Base-by-base conservation (phyloP, 2,888 invertebrate species). In the Anarsia innoxiella region DNA sequence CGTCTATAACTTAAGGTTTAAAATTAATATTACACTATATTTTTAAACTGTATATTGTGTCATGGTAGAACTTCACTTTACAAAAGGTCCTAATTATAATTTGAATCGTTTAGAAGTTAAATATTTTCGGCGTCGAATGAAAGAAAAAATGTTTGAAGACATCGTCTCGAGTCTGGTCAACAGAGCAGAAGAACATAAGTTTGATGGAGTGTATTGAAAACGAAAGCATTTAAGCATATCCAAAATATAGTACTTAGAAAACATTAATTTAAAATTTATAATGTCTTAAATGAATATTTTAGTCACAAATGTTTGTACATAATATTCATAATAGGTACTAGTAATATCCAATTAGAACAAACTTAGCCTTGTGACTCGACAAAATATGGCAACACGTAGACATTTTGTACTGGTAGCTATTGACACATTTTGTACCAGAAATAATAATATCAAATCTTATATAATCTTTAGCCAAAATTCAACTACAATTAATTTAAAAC, bases 71-170 rank as follows among this genome's bases (percentile, higher is more conserved):
- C 56, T 53, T 52, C 51, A 54, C 60, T 57, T 64, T 70, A 68
- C 67, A 74, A 77, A 76, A 57, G 64, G 55, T 58, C 68, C 80
- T 79, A 83, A 83, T 83, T 83, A 80, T 80, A 80, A 80, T 80
- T 75, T 77, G 73, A 80, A 82, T 71, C 77, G 80, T 76, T 80
- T 80, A 77, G 57, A 60, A 75, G 73, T 69, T 69, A 77, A 80
- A 82, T 80, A 80, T 80, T 82, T 78, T 82, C 74, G 75, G 71
- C 65, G 70, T 75, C 65, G 68, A 74, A 76, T 69, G 74, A 71
- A 69, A 60, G 72, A 71, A 61, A 77, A 76, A 75, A 68, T 66
- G 63, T 75, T 77, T 71, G 70, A 72, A 74, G 74, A 77, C 78
- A 68, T 76, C 73, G 74, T 71, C 70, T 75, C 57, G 66, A 59